Conservation (phyloP, 2,797 vertebrate genomes). For the Ceyx erithaca region DNA sequence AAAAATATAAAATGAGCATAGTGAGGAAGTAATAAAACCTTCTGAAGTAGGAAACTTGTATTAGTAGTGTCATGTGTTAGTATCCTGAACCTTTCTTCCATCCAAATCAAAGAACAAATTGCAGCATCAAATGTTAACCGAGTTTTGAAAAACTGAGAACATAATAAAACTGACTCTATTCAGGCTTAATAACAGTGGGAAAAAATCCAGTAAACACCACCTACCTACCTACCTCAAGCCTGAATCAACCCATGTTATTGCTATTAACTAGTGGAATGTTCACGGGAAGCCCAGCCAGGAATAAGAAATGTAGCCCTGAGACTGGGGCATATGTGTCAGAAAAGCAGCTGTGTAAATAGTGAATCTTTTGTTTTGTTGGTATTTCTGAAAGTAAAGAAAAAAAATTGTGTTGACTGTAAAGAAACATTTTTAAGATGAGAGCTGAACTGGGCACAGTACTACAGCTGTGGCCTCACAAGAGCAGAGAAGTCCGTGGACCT, state of each 20-base stretch:
- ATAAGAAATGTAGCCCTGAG: constrained; percentile 45
- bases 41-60: neutral
- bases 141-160: neutral
- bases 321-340: constrained; percentile 1
- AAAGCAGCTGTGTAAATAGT: constrained; percentile 58
- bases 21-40: neutral
- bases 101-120: neutral
- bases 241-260: constrained; percentile 20
- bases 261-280: constrained; percentile 45
- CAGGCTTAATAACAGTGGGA: neutral
- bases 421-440: neutral
- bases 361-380: constrained; percentile 27
- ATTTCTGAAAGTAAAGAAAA: constrained; percentile 22
- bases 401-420: neutral
- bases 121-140: neutral
- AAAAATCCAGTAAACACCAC: neutral
- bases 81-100: neutral
- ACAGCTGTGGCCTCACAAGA: neutral
- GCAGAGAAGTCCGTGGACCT: too few relatives aligned
- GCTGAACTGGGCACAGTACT: neutral
- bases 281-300: constrained; percentile 31
- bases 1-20: neutral
- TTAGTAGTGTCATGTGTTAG: neutral
- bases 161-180: neutral
- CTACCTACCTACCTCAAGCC: neutral